Percentiles rank a stretch among this genome's conserved stretches.
Conservation (phyloP, 2,113 vertebrate species). For the Podarcis raffonei region DNA sequence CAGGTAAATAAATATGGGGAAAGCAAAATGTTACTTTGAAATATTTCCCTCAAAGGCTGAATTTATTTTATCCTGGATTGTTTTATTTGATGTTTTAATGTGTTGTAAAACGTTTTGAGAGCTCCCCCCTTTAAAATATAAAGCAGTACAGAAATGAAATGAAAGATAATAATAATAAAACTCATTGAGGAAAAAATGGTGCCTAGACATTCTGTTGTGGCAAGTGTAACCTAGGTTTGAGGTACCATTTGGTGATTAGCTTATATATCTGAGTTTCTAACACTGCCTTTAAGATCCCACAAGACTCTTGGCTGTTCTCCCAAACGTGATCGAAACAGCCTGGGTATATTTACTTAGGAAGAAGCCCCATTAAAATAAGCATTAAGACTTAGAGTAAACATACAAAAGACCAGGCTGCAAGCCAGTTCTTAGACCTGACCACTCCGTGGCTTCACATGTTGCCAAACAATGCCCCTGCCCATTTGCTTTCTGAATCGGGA, state of each 20-base stretch:
- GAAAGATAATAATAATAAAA: not conserved
- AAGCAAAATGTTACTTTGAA: no score
- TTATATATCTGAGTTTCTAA: no score
- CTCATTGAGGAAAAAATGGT: no score
- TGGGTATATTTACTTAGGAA: not conserved
- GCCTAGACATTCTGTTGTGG: no score
- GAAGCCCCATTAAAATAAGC: not conserved
- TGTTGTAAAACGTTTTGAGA: not conserved
- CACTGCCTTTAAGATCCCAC: not conserved
- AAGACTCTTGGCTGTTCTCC: not conserved
- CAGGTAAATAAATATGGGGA: no score
- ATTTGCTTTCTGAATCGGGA: conserved; percentile 13
- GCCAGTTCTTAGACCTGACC: not conserved
- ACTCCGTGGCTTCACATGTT: not conserved
- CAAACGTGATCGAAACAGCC: not conserved
- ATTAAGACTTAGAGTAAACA: not conserved
- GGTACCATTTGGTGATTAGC: no score
- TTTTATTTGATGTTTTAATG: no score
- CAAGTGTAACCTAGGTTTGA: no score
- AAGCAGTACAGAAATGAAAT: not conserved
- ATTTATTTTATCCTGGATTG: no score
- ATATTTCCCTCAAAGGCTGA: no score
- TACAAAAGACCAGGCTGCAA: not conserved
- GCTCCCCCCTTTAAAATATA: not conserved
- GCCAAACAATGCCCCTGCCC: conserved; percentile 4